These are phyloP conservation scores for Erpobdella octoculata DNA, from an alignment of 2,888 invertebrate species.

Conservation along the genomic window DNA sequence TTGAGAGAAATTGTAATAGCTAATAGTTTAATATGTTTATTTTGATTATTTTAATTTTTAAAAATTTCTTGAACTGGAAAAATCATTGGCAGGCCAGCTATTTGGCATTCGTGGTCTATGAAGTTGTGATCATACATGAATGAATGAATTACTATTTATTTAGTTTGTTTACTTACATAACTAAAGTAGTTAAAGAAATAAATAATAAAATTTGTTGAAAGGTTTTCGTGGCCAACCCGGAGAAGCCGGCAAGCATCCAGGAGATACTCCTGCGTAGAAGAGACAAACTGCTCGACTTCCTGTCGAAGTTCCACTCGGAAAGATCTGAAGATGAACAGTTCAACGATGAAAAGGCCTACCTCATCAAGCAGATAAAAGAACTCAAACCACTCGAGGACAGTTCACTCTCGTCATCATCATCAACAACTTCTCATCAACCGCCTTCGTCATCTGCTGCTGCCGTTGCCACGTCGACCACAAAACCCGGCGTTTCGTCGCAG, in stretches of 20 bases:
- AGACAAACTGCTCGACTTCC: constrained; percentile 94
- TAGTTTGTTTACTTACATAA: no score
- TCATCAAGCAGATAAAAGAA: constrained; percentile 99
- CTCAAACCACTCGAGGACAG: constrained; percentile 54
- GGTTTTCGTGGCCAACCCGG: constrained; percentile 99
- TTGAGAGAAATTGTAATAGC: no score
- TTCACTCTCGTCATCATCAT: no score
- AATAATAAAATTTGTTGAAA: constrained; percentile 47
- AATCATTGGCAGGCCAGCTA: neutral
- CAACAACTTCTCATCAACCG: neutral
- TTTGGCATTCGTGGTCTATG: neutral
- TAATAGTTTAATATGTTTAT: no score
- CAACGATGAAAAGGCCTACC: constrained; percentile 99
- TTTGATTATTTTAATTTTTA: no score
- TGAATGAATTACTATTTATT: no score
- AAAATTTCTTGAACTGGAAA: no score
- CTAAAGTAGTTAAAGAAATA: neutral
- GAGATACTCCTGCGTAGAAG: constrained; percentile 96
- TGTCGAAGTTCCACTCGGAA: constrained; percentile 97
- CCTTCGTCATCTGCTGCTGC: neutral
- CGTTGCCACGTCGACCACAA: neutral
- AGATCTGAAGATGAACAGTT: constrained; percentile 99
- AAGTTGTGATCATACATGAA: neutral
- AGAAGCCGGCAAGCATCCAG: constrained; percentile 97
- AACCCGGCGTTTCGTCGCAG: neutral